These are phyloP conservation scores for Eilema caniola DNA, from an alignment of 2,888 invertebrate genomes.

Conservation along the genomic window DNA sequence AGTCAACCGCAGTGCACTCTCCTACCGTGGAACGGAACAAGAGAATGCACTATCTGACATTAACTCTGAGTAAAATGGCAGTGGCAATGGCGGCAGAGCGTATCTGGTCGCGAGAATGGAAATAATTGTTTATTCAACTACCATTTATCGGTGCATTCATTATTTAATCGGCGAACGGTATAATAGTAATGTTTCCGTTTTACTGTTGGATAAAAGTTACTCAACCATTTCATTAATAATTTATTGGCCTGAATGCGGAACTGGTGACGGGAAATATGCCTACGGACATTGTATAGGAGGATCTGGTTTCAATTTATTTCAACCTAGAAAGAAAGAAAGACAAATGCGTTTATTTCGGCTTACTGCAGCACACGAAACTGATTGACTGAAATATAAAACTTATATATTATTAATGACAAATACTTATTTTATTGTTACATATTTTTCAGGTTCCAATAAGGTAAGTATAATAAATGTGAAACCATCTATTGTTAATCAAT, in stretches of 20 bases:
- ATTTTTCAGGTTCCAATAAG: too few relatives aligned
- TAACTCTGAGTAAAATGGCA: conserved; percentile 17
- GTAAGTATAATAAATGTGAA: too few relatives aligned
- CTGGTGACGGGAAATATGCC: neutral
- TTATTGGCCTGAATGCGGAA: neutral
- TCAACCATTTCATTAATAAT: conserved; percentile 11
- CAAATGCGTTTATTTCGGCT: too few relatives aligned
- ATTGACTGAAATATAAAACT: too few relatives aligned
- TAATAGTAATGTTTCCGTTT: conserved; percentile 18
- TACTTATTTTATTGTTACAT: too few relatives aligned
- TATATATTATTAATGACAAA: too few relatives aligned
- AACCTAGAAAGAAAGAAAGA: too few relatives aligned
- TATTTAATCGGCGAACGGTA: conserved; percentile 18
- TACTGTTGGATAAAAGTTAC: conserved; percentile 22
- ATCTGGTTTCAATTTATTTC: neutral
- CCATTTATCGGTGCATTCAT: conserved; percentile 29
- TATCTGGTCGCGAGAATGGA: conserved; percentile 18
- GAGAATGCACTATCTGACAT: conserved; percentile 48
- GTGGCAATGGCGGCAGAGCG: neutral
- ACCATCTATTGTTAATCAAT: too few relatives aligned
- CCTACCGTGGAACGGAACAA: conserved; percentile 32
- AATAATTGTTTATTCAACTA: conserved; percentile 44
- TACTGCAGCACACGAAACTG: too few relatives aligned
- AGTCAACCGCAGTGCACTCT: conserved; percentile 22
- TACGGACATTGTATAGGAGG: too few relatives aligned